Base-by-base conservation (phyloP, 2,888 invertebrate genomes). In the Beris morrisii region DNA sequence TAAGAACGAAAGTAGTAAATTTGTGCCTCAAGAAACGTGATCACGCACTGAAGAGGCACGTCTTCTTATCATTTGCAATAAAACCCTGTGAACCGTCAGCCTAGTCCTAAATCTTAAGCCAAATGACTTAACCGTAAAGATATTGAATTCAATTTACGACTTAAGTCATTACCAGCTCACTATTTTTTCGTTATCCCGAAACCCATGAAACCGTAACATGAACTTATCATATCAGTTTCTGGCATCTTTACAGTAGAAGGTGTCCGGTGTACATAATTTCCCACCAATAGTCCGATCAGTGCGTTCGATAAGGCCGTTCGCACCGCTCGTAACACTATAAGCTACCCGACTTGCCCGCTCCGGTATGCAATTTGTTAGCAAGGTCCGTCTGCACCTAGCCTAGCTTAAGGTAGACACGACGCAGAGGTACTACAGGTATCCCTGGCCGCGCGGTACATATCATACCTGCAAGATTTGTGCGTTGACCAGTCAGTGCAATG, bases 401-500 rank as follows among this genome's bases (percentile, higher is more conserved):
- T 32, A 38, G 38, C 38, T 38, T 38, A 9, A 38, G 38, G 38
- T 38, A 22, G 22, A 22, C 22, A 22, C 22, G 22, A 22, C 22
- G 22, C 22, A 22, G 3, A 22, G 38, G 38, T 38, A 38, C 38
- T 1, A 1, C 1, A 3, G 38, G 2, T 3, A 3, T 3, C 38
- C 38, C 4, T 1, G 38, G 1, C 9, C 2, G 5, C 9, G 38
- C 61, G 50, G 50, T 50, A 61, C 50, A 50, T 38, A 61, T 52
- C 59, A 59, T 50, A 32, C 59, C 4, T 30, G 13, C 32, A 50
- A 52, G 43, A 50, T 52, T 61, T 30, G 38, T 50, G 44, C 61
- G 32, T 32, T 61, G 61, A 50, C 38, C 61, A 61, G 46, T 61
- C 61, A 50, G 43, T 50, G 61, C 64, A 64, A 59, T 63, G 68